phyloP scores from a whole-genome alignment of 30 jellyfish, hydroid and myxozoan species.

The Pelagia noctiluca region DNA sequence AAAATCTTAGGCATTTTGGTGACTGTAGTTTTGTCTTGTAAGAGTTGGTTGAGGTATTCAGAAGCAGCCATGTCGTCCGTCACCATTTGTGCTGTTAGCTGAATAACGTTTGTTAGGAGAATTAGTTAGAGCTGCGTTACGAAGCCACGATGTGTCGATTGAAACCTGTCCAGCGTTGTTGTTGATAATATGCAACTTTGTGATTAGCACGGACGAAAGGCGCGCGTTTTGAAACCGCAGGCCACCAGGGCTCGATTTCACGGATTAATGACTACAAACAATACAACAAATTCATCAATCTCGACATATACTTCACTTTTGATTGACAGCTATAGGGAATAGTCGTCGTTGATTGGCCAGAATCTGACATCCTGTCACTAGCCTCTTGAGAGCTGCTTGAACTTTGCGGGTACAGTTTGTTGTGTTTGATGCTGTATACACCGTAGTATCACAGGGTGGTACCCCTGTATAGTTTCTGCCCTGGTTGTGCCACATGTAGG shows the following conservation, averaged over 20 bases:
- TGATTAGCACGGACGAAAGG: conserved; percentile 29
- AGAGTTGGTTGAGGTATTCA: conserved; percentile 93
- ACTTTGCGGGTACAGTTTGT: no score
- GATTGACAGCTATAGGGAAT: background rate
- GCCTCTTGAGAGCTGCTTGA: no score
- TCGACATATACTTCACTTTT: background rate
- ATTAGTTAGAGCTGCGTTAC: conserved; percentile 57
- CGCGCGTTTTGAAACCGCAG: conserved; percentile 81
- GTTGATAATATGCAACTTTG: background rate
- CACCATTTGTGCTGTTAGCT: conserved; percentile 85
- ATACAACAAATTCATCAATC: conserved; percentile 40
- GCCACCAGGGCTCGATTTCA: conserved; percentile 40
- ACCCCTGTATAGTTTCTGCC: no score
- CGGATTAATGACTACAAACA: conserved; percentile 70
- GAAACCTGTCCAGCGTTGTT: background rate
- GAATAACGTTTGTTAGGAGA: conserved; percentile 48
- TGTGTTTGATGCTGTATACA: no score
- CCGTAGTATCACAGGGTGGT: no score
- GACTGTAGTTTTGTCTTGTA: conserved; percentile 93
- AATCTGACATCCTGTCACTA: background rate
- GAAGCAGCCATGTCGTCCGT: conserved; percentile 97
- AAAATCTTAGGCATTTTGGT: conserved; percentile 98
- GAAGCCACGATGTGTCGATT: conserved; percentile 9
- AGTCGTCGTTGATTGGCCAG: background rate
- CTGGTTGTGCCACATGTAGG: no score